Evolutionary conservation across 2,888 invertebrate species (phyloP).

Genomic region (Andrena marginata): DNA sequence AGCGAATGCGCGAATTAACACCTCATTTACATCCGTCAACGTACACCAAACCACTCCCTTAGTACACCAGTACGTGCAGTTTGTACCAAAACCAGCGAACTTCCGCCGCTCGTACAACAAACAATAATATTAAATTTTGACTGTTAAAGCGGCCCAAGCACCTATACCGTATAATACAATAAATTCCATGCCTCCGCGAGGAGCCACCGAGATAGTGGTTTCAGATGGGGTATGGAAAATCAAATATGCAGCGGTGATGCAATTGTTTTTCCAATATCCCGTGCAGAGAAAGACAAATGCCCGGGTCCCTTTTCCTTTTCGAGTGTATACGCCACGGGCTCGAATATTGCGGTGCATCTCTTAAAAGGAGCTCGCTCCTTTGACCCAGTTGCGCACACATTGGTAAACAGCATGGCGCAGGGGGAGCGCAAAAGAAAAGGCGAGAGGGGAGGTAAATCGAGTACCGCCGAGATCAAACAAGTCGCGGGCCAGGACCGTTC

Average conservation of each 20-base stretch:
- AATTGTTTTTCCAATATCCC: slow-evolving; percentile 57
- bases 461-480: slow-evolving; percentile 13
- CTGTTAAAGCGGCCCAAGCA: too few relatives aligned
- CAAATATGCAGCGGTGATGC: slow-evolving; percentile 61
- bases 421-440: slow-evolving; percentile 13
- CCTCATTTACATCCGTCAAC: too few relatives aligned
- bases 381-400: slow-evolving; percentile 46
- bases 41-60: too few relatives aligned
- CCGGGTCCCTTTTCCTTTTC: slow-evolving; percentile 54
- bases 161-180: slow-evolving; percentile 9
- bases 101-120: too few relatives aligned
- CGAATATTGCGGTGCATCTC: slow-evolving; percentile 41
- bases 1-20: too few relatives aligned
- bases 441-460: slow-evolving; percentile 27
- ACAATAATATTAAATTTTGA: too few relatives aligned
- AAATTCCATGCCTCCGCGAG: slow-evolving; percentile 27
- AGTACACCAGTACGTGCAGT: too few relatives aligned
- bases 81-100: too few relatives aligned
- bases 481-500: background rate
- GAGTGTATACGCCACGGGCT: slow-evolving; percentile 38
- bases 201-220: slow-evolving; percentile 41
- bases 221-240: slow-evolving; percentile 65
- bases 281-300: slow-evolving; percentile 54
- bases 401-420: slow-evolving; percentile 34
- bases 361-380: slow-evolving; percentile 46